Percentiles rank a stretch among this genome's conserved stretches.
These are phyloP conservation scores for Oegoconia quadripuncta DNA, from an alignment of 2,888 invertebrate genomes.

Conservation along the genomic window DNA sequence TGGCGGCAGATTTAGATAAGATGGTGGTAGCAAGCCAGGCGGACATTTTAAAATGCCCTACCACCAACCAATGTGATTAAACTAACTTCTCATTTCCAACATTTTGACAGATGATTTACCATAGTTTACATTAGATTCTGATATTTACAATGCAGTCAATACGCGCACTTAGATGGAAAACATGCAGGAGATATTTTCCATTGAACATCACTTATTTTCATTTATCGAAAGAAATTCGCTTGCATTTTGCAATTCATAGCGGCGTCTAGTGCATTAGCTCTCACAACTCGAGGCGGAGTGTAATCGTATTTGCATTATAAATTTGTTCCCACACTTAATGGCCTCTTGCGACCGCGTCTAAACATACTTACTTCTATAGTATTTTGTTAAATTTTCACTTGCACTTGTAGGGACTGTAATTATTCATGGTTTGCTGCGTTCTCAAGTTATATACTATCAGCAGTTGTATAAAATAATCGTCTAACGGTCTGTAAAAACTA, in stretches of 20 bases:
- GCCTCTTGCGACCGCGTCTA: conserved; percentile 54
- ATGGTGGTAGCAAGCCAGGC: too few species aligned
- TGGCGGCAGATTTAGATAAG: too few species aligned
- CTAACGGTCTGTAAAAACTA: too few species aligned
- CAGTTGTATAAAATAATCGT: too few species aligned
- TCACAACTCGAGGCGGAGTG: conserved; percentile 50
- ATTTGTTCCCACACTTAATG: conserved; percentile 71
- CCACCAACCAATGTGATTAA: too few species aligned
- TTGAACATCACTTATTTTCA: conserved; percentile 36
- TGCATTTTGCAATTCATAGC: conserved; percentile 70
- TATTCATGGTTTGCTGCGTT: neutral
- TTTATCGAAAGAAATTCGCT: conserved; percentile 51
- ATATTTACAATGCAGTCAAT: too few species aligned
- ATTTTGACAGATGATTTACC: too few species aligned
- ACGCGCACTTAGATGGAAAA: too few species aligned
- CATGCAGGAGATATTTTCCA: neutral
- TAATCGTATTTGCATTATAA: conserved; percentile 79
- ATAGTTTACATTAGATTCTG: too few species aligned
- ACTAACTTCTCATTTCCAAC: too few species aligned
- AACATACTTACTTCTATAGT: conserved; percentile 35
- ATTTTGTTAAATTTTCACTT: conserved; percentile 3
- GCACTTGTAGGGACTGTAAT: conserved; percentile 1
- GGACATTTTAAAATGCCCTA: too few species aligned
- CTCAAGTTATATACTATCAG: too few species aligned
- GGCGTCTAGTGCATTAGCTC: conserved; percentile 67